Conservation (phyloP, 1,140 invertebrate species). For the Lepidotrigona ventralis region DNA sequence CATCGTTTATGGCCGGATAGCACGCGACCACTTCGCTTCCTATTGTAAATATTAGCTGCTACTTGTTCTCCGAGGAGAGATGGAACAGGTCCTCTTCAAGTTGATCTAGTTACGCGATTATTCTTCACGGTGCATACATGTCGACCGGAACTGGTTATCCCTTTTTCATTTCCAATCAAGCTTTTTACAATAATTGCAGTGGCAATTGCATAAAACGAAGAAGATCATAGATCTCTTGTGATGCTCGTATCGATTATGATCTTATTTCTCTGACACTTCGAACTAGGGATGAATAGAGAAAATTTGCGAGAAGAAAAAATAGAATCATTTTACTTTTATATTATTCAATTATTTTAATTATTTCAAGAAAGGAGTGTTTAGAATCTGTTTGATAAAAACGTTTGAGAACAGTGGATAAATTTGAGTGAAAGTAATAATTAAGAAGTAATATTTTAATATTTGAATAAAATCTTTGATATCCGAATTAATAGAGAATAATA, state of each 20-base stretch:
- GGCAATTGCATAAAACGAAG: not conserved
- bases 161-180: not conserved
- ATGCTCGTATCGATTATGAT: not conserved
- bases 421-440: too few species aligned
- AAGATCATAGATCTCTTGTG: not conserved
- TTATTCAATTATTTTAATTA: too few species aligned
- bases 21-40: conserved; percentile 70
- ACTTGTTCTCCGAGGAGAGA: conserved; percentile 55
- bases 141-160: not conserved
- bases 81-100: conserved; percentile 42
- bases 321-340: too few species aligned
- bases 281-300: not conserved
- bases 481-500: too few species aligned
- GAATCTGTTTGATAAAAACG: too few species aligned
- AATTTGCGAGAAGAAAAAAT: too few species aligned
- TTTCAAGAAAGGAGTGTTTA: too few species aligned
- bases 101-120: conserved; percentile 49
- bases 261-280: not conserved
- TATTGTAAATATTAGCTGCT: conserved; percentile 68
- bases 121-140: not conserved
- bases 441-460: too few species aligned
- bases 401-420: too few species aligned
- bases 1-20: conserved; percentile 66
- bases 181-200: not conserved
- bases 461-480: too few species aligned